Percentiles rank a stretch among this genome's conserved stretches.
Conservation (phyloP, 2,797 vertebrate genomes). For the Darevskia nairensis region DNA sequence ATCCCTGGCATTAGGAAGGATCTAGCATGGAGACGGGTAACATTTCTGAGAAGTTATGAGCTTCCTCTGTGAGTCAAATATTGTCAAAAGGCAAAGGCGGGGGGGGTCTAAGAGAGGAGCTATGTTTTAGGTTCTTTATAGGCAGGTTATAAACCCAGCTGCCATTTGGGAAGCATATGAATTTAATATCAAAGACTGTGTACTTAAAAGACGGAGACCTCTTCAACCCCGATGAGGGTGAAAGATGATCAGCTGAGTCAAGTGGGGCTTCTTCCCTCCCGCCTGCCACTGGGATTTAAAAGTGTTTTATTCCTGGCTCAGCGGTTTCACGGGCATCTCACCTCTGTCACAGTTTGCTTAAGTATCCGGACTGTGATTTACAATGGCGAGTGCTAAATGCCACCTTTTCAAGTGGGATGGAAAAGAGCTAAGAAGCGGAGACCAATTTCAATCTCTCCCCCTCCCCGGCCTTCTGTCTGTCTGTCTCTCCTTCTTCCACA, state of each 20-base stretch:
- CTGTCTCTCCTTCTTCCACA: no score
- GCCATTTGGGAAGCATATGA: conserved; percentile 52
- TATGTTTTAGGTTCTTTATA: conserved; percentile 48
- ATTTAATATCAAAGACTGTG: conserved; percentile 44
- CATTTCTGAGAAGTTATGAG: conserved; percentile 37
- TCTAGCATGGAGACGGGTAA: not conserved
- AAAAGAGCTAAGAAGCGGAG: not conserved
- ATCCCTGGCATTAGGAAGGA: not conserved
- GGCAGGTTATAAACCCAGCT: conserved; percentile 41
- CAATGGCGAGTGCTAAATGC: conserved; percentile 51
- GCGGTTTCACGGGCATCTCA: not conserved
- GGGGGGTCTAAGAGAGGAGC: conserved; percentile 17
- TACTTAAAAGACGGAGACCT: conserved; percentile 43
- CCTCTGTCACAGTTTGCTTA: conserved; percentile 61
- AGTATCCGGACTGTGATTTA: conserved; percentile 57
- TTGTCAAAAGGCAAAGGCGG: not conserved
- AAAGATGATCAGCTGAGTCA: conserved; percentile 44
- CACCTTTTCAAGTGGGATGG: conserved; percentile 37
- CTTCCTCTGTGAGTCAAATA: conserved; percentile 27
- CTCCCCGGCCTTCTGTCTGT: no score
- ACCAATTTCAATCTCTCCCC: not conserved
- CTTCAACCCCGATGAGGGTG: conserved; percentile 49
- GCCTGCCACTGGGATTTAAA: conserved; percentile 53
- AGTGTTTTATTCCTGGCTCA: conserved; percentile 61
- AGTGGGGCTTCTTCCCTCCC: not conserved